Conservation (phyloP, 2,113 vertebrate genomes). For the Mesoclemmys tuberculata region DNA sequence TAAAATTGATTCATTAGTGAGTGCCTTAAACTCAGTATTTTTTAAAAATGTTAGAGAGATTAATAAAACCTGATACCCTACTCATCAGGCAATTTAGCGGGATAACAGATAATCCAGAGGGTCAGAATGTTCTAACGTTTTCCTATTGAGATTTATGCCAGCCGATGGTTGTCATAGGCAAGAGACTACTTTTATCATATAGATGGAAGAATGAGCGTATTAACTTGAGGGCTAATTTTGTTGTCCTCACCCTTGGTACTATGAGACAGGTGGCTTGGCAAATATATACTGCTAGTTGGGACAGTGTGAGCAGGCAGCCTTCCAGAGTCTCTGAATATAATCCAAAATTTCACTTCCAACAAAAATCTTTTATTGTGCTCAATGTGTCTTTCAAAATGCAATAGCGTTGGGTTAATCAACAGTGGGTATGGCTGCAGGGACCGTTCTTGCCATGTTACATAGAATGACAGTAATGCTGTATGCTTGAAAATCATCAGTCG, state of each 20-base stretch:
- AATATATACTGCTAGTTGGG: background rate
- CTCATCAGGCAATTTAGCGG: conserved; percentile 32
- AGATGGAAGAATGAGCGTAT: background rate
- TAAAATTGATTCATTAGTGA: conserved; percentile 73
- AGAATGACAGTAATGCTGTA: background rate
- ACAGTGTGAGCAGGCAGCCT: background rate
- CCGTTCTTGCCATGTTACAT: background rate
- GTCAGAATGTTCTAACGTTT: background rate
- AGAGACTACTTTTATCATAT: background rate
- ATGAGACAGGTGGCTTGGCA: background rate
- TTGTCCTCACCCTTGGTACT: background rate
- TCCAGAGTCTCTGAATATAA: conserved; percentile 34
- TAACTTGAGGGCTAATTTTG: background rate
- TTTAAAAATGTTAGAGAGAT: conserved; percentile 51
- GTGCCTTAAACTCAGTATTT: conserved; percentile 57
- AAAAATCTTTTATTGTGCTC: background rate
- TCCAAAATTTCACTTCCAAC: conserved; percentile 44
- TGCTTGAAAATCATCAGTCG: background rate
- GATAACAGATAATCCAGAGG: conserved; percentile 39
- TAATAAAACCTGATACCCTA: conserved; percentile 40
- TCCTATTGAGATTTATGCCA: background rate
- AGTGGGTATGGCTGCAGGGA: background rate
- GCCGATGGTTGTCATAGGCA: background rate
- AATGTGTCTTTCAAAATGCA: conserved; percentile 37
- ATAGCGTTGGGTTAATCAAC: conserved; percentile 5